Evolutionary conservation across 2,888 invertebrate species (phyloP).

Genomic region (Orgyia antiqua): DNA sequence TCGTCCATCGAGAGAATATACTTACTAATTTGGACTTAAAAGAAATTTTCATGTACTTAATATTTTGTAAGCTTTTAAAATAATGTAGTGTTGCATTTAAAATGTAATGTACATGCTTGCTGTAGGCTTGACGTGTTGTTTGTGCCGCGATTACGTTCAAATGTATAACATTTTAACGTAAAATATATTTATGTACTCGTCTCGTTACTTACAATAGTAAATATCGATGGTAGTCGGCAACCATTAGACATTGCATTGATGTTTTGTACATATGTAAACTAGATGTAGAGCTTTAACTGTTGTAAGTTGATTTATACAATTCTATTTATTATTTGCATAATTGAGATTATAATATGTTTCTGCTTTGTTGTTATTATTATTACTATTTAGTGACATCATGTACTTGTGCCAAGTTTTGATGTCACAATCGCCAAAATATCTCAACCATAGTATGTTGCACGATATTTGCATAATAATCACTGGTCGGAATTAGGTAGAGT

Average conservation of each 20-base stretch:
- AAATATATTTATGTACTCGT: slow-evolving; percentile 18
- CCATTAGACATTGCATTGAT: slow-evolving; percentile 31
- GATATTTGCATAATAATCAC: no score
- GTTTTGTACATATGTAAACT: slow-evolving; percentile 72
- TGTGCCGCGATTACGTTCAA: slow-evolving; percentile 8
- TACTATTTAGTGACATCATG: slow-evolving; percentile 14
- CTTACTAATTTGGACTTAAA: slow-evolving; percentile 49
- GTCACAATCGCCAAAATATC: slow-evolving; percentile 14
- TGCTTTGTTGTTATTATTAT: slow-evolving; percentile 25
- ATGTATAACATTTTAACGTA: slow-evolving; percentile 24
- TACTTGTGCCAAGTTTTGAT: slow-evolving; percentile 6
- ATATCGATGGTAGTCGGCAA: slow-evolving; percentile 25
- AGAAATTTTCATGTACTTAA: slow-evolving; percentile 69
- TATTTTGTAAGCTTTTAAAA: slow-evolving; percentile 55
- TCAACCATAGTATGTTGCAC: no score
- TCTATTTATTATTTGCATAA: slow-evolving; percentile 47
- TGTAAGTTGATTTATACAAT: slow-evolving; percentile 48
- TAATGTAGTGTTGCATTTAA: slow-evolving; percentile 51
- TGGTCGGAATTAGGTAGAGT: no score
- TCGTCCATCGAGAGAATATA: slow-evolving; percentile 67
- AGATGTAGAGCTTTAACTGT: slow-evolving; percentile 71
- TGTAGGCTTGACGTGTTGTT: slow-evolving; percentile 19
- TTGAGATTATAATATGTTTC: slow-evolving; percentile 20
- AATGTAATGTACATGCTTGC: slow-evolving; percentile 46
- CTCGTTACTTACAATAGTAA: no score